Evolutionary conservation across 2,888 invertebrate genomes (phyloP).

Genomic region (Cheilosia variabilis): DNA sequence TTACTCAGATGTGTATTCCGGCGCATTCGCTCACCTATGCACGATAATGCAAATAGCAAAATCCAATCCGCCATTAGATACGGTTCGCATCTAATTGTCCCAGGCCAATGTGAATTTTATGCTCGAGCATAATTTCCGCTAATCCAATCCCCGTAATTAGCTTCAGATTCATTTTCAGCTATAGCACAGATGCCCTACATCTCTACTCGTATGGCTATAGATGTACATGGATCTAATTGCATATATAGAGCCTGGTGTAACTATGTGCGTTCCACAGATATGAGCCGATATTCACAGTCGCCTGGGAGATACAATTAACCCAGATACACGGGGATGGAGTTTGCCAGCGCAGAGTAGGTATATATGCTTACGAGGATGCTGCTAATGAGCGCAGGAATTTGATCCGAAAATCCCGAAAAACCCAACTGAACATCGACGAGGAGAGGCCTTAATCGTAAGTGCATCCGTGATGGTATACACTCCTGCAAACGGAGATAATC

Average conservation of each 20-base stretch:
- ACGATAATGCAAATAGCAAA: background rate
- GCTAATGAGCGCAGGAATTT: slow-evolving; percentile 50
- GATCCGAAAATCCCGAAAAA: slow-evolving; percentile 46
- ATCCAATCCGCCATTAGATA: slow-evolving; percentile 5
- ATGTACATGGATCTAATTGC: slow-evolving; percentile 26
- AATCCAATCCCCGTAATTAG: slow-evolving; percentile 65
- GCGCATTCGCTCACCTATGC: slow-evolving; percentile 1
- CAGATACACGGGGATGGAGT: slow-evolving; percentile 34
- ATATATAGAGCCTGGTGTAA: background rate
- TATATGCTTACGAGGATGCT: slow-evolving; percentile 10
- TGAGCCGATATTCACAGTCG: slow-evolving; percentile 29
- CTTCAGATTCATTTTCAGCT: slow-evolving; percentile 61
- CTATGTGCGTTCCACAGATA: background rate
- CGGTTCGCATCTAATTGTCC: slow-evolving; percentile 37
- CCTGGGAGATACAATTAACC: slow-evolving; percentile 69
- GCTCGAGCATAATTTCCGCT: slow-evolving; percentile 56
- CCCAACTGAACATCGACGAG: slow-evolving; percentile 5
- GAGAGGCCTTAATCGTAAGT: slow-evolving; percentile 46
- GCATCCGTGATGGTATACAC: slow-evolving; percentile 30
- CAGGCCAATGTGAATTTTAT: slow-evolving; percentile 53
- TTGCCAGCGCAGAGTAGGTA: background rate
- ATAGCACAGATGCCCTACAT: slow-evolving; percentile 35
- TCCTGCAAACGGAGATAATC: slow-evolving; percentile 57
- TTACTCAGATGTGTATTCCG: background rate
- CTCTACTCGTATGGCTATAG: slow-evolving; percentile 1